Evolutionary conservation across 2,888 invertebrate species (phyloP), one percentile per base, ranked within the genome.

Genomic region (Buathra laborator): DNA sequence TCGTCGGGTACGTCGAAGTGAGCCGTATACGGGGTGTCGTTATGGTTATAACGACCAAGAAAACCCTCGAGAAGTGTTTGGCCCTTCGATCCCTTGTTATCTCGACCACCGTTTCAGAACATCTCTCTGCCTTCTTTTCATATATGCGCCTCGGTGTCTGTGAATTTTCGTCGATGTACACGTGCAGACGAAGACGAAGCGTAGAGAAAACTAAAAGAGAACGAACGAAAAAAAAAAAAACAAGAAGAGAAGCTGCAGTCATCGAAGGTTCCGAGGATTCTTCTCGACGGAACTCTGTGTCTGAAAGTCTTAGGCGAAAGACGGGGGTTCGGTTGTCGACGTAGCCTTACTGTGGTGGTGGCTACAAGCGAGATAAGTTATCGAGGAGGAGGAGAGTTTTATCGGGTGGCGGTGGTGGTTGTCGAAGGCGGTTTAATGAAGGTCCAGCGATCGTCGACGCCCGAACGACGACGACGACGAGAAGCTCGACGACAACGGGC

Each of bases 41-140:
- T 91, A 90, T 86, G 88, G 88, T 90, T 91, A 90, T 92, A 92
- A 92, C 90, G 92, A 92, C 86, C 83, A 82, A 82, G 89, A 89
- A 87, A 79, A 83, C 87, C 81, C 71, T 85, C 78, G 87, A 87
- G 87, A 86, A 89, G 88, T 91, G 87, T 90, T 88, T 90, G 88
- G 86, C 84, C 87, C 89, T 87, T 88, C 84, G 84, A 87, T 78
- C 88, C 86, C 92, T 92, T 90, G 92, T 92, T 92, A 92, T 92
- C 91, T 91, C 88, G 87, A 86, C 89, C 87, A 86, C 86, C 77
- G 71, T 72, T 80, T 87, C 84, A 75, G 80, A 86, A 86, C 64
- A 46, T 74, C 68, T 62, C 43, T 56, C 62, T 68, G 76, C 43
- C 74, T 51, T 59, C 70, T 74, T 70, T 67, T 70, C 32, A 62